Conservation (phyloP, 2,113 vertebrate genomes). For the Polypterus bichir region DNA sequence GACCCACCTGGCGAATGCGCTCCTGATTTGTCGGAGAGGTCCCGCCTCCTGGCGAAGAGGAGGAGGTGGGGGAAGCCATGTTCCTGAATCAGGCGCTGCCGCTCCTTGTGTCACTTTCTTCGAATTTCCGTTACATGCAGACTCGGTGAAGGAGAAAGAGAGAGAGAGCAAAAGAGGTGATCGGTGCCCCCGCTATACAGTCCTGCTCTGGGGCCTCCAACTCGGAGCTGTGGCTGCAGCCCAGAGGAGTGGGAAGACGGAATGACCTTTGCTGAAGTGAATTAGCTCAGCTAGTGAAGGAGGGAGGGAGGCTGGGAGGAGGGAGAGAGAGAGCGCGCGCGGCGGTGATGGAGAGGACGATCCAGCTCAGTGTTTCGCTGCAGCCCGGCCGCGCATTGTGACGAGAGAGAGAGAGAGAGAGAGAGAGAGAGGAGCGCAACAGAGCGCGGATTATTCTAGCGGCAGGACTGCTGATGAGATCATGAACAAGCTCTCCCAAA, state of each 20-base stretch:
- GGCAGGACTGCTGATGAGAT: constrained; percentile 30
- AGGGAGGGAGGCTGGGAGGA: constrained; percentile 1
- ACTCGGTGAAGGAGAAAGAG: constrained; percentile 7
- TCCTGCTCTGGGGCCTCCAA: constrained; percentile 1
- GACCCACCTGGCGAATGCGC: constrained; percentile 57
- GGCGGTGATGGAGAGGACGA: background rate
- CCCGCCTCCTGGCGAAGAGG: constrained; percentile 38
- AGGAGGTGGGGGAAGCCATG: constrained; percentile 48
- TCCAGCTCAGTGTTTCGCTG: constrained; percentile 2
- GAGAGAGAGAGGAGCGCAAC: too few species aligned
- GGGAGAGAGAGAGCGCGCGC: constrained; percentile 1
- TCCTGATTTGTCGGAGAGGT: constrained; percentile 35
- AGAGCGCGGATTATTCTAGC: constrained; percentile 7
- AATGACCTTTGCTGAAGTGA: constrained; percentile 15
- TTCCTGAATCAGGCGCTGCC: constrained; percentile 19
- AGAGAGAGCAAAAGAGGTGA: constrained; percentile 8
- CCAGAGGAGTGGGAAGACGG: constrained; percentile 4
- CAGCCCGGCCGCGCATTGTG: background rate
- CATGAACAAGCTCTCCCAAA: constrained; percentile 39
- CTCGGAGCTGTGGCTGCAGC: background rate
- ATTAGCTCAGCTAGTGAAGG: background rate
- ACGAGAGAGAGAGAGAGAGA: background rate
- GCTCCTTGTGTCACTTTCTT: constrained; percentile 18
- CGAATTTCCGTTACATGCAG: constrained; percentile 13
- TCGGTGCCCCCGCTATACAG: constrained; percentile 4